Percentiles rank a stretch among this genome's conserved stretches.
These are phyloP conservation scores for Corythornis leucogaster DNA, from an alignment of 2,797 vertebrate species.

Conservation along the genomic window DNA sequence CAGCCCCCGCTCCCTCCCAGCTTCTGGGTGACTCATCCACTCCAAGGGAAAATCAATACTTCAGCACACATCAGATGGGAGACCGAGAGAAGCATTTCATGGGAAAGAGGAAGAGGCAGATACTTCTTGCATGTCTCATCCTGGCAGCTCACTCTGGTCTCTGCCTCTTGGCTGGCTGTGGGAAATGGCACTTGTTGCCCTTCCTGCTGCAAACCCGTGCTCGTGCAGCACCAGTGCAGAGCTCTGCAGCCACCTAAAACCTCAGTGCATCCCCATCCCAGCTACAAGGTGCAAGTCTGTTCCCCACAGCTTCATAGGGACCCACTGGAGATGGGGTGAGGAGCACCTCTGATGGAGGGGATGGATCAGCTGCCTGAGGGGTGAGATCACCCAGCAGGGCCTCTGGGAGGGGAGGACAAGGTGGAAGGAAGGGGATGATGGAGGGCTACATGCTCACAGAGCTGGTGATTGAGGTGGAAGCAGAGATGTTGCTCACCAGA, in stretches of 20 bases:
- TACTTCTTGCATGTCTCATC: conserved; percentile 57
- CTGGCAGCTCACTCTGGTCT: neutral
- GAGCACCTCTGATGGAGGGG: neutral
- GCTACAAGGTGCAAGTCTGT: fast-evolving
- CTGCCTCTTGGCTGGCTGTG: conserved; percentile 18
- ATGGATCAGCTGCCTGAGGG: neutral
- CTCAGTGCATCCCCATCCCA: neutral
- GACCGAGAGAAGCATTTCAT: neutral
- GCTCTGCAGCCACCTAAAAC: neutral
- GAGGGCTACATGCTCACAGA: neutral
- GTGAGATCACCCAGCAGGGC: fast-evolving
- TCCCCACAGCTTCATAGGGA: neutral
- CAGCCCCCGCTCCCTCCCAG: neutral
- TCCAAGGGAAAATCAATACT: conserved; percentile 11
- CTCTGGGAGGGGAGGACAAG: neutral
- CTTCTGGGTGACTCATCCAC: conserved; percentile 47
- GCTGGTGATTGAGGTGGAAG: neutral
- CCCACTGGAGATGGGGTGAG: fast-evolving
- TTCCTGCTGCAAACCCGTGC: neutral
- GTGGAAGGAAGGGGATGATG: too few relatives aligned
- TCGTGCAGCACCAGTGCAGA: neutral
- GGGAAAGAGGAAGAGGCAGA: conserved; percentile 27
- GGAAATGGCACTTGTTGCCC: conserved; percentile 42
- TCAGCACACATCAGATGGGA: neutral
- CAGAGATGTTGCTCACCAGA: neutral